These are phyloP conservation scores for Gastrophysa polygoni DNA, from an alignment of 2,888 invertebrate species.

Conservation along the genomic window DNA sequence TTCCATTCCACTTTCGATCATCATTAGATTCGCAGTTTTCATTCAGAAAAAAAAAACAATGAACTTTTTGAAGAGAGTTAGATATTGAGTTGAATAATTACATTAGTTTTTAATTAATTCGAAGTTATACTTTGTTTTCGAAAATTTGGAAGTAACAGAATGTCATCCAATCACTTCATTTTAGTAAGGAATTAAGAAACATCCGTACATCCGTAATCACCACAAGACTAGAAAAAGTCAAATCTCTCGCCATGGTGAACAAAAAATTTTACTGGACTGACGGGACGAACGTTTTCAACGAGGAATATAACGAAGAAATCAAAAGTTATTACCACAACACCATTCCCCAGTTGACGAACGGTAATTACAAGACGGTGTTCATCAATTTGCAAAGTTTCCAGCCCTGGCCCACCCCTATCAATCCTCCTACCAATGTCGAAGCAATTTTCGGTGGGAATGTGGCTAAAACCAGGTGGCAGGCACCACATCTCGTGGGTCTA, in stretches of 20 bases:
- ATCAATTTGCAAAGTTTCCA: slow-evolving; percentile 73
- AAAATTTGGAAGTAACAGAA: neutral
- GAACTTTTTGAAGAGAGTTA: neutral
- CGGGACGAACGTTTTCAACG: slow-evolving; percentile 75
- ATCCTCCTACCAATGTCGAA: slow-evolving; percentile 79
- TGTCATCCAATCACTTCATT: neutral
- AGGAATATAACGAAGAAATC: slow-evolving; percentile 70
- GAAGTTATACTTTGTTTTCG: no score
- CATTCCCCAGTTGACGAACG: slow-evolving; percentile 63
- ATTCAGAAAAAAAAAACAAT: no score
- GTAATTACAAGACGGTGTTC: slow-evolving; percentile 54
- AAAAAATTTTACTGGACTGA: slow-evolving; percentile 88
- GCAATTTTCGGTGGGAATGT: slow-evolving; percentile 78
- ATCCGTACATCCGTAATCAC: slow-evolving; percentile 77
- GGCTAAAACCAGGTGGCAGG: slow-evolving; percentile 82
- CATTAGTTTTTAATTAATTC: neutral
- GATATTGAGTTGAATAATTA: neutral
- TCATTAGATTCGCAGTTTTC: no score
- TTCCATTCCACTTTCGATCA: no score
- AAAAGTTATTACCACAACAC: slow-evolving; percentile 80
- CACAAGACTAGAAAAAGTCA: slow-evolving; percentile 74
- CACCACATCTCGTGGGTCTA: slow-evolving; percentile 75
- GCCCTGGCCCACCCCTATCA: slow-evolving; percentile 79
- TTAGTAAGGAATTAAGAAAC: slow-evolving; percentile 71
- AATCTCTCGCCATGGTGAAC: slow-evolving; percentile 76